Conservation (phyloP, 2,797 vertebrate species). For the Catostomus latipinnis region DNA sequence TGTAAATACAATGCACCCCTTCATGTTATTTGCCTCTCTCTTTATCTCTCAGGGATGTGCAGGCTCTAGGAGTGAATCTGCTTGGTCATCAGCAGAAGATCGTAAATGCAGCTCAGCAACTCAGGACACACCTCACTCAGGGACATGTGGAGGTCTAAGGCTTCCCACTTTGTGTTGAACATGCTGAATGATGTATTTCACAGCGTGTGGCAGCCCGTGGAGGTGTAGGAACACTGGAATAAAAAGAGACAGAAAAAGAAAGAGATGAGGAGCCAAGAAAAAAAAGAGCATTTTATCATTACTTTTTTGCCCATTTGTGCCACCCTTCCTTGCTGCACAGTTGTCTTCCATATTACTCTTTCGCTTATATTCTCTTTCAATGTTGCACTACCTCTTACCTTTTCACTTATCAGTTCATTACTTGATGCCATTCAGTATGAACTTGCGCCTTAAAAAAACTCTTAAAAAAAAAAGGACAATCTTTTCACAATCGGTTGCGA, state of each 20-base stretch:
- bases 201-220: constrained; percentile 44
- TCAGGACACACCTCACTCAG: constrained; percentile 78
- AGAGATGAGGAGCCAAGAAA: constrained; percentile 44
- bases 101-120: constrained; percentile 89
- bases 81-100: constrained; percentile 97
- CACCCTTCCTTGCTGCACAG: constrained; percentile 11
- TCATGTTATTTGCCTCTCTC: constrained; percentile 28
- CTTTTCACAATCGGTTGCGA: constrained; percentile 72
- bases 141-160: constrained; percentile 82
- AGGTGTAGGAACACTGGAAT: constrained; percentile 38
- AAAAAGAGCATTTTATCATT: not conserved
- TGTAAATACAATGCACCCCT: not conserved
- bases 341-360: constrained; percentile 21
- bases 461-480: constrained; percentile 13
- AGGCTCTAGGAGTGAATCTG: constrained; percentile 90
- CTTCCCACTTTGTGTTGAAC: constrained; percentile 48
- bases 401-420: constrained; percentile 34
- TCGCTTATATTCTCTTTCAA: constrained; percentile 37
- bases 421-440: constrained; percentile 29
- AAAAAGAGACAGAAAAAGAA: constrained; percentile 39
- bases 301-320: constrained; percentile 32
- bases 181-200: constrained; percentile 63
- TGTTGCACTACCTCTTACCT: constrained; percentile 42
- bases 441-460: constrained; percentile 52
- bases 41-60: constrained; percentile 84